Base-by-base conservation (phyloP, 2,888 invertebrate genomes). In the Meteorus cinctellus region DNA sequence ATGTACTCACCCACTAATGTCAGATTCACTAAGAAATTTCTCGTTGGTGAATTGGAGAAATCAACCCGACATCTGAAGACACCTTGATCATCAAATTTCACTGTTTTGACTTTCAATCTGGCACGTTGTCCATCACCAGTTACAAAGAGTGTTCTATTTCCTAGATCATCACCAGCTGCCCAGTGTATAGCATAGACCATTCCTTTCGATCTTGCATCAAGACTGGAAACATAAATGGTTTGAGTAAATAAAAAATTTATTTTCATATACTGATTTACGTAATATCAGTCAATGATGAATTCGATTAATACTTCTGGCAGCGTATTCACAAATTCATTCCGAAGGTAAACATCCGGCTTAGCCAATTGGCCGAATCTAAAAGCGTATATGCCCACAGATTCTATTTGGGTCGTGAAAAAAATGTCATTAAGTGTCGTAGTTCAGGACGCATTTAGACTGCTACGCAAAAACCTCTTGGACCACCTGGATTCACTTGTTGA, bases 11-110 rank as follows among this genome's bases (percentile, higher is more conserved):
- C 96, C 86, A 97, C 94, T 87, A 97, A 93, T 83, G 96, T 96
- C 83, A 97, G 92, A 88, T 96, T 96, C 86, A 96, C 94, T 86
- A 94, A 92, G 86, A 95, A 96, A 90, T 97, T 97, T 84, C 95
- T 93, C 0, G 97, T 97, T 0, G 97, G 97, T 0, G 96, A 95
- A 89, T 96, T 95, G 78, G 95, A 93, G 87, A 96, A 97, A 91
- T 97, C 97, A 81, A 97, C 95, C 82, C 97, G 92, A 89, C 97
- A 97, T 75, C 97, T 92, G 89, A 96, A 97, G 59, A 96, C 90
- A 3, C 97, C 97, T 83, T 96, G 95, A 84, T 97, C 97, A 34
- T 92, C 92, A 62, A 91, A 89, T 75, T 92, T 92, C 76, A 96
- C 95, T 84, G 94, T 93, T 85, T 94, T 93, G 81, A 96, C 93